Evolutionary conservation across 2,888 invertebrate genomes (phyloP).

Genomic region (Lithophane ornitopus): DNA sequence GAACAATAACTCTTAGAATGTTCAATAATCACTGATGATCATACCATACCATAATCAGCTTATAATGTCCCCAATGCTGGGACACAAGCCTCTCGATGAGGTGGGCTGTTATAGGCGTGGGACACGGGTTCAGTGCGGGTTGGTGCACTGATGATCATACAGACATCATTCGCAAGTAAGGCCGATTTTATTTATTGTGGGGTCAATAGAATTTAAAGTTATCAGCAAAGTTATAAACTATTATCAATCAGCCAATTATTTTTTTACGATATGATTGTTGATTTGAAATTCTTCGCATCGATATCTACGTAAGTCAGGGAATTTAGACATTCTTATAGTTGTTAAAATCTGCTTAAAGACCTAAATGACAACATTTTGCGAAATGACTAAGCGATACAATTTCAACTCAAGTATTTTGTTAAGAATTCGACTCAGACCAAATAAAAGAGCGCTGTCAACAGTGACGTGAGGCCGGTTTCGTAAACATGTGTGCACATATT

Average conservation of each 20-base stretch:
- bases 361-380: not conserved
- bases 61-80: too few species aligned
- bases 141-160: not conserved
- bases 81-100: too few species aligned
- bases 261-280: not conserved
- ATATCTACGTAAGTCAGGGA: not conserved
- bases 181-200: not conserved
- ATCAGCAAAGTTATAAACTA: conserved; percentile 6
- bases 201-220: not conserved
- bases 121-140: too few species aligned
- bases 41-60: too few species aligned
- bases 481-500: too few species aligned
- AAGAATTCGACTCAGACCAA: too few species aligned
- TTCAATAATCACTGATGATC: not conserved
- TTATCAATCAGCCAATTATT: not conserved
- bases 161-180: not conserved
- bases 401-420: too few species aligned
- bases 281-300: not conserved
- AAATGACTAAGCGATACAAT: not conserved
- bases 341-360: not conserved
- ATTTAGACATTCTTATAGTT: not conserved
- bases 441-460: too few species aligned
- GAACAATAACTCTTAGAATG: not conserved
- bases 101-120: too few species aligned
- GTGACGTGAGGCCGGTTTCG: too few species aligned